These are phyloP conservation scores for Gisinianus flammeolus DNA, from an alignment of 2,888 invertebrate species.

Conservation along the genomic window DNA sequence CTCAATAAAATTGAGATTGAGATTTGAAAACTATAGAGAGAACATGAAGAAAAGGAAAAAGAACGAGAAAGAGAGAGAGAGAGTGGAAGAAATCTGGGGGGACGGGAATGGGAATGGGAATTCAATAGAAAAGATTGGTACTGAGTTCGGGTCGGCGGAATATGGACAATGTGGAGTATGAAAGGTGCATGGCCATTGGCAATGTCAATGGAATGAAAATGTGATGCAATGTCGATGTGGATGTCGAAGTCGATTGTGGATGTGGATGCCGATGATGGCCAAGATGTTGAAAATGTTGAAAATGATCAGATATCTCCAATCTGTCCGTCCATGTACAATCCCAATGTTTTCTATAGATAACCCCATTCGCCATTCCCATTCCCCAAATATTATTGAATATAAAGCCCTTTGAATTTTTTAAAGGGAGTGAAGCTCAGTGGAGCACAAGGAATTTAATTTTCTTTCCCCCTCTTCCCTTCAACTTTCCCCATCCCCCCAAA, in stretches of 20 bases:
- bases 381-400: slow-evolving; percentile 9
- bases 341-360: background rate
- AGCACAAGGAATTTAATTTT: slow-evolving; percentile 1
- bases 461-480: background rate
- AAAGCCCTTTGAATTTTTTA: slow-evolving; percentile 14
- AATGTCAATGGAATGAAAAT: background rate
- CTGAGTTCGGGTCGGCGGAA: background rate
- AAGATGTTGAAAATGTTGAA: background rate
- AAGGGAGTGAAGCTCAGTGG: slow-evolving; percentile 4
- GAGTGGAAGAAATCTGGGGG: too few species aligned
- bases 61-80: background rate
- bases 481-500: background rate
- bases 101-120: background rate
- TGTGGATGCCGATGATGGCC: background rate
- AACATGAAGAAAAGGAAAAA: background rate
- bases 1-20: too few species aligned
- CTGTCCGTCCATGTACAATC: background rate
- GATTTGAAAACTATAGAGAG: background rate
- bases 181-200: too few species aligned
- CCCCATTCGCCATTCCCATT: background rate
- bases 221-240: background rate
- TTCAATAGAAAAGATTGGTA: background rate
- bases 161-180: too few species aligned
- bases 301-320: background rate
- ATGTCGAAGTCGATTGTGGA: background rate